A percentile compares a stretch with the other conserved stretches of the same genome.
Conservation (phyloP, 2,888 invertebrate genomes). For the Hemistola chrysoprasaria region DNA sequence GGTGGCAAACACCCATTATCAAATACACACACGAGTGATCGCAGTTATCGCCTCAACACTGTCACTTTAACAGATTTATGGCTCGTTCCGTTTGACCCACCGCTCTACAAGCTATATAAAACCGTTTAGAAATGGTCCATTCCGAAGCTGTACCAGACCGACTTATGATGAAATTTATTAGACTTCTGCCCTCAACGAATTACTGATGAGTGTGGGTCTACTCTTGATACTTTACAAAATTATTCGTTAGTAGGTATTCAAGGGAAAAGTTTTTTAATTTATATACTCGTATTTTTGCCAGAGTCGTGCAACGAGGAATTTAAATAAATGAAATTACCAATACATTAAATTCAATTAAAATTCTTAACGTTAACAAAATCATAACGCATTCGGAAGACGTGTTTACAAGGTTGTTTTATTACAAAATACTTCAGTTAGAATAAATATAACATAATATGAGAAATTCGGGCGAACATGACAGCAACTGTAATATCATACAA, state of each 20-base stretch:
- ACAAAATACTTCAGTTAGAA: slow-evolving; percentile 17
- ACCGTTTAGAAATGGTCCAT: slow-evolving; percentile 46
- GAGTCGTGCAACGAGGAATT: no score
- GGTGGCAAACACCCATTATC: slow-evolving; percentile 59
- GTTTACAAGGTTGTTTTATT: slow-evolving; percentile 2
- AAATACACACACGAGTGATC: slow-evolving; percentile 57
- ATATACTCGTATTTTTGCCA: no score
- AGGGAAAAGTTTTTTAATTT: no score
- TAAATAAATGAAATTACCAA: no score
- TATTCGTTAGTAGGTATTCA: slow-evolving; percentile 12
- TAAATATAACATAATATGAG: slow-evolving; percentile 20
- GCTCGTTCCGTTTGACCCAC: slow-evolving; percentile 51
- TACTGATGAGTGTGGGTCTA: slow-evolving; percentile 23
- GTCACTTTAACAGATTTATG: slow-evolving; percentile 62
- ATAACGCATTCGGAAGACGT: neutral
- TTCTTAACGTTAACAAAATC: no score
- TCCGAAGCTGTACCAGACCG: slow-evolving; percentile 38
- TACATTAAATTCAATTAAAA: no score
- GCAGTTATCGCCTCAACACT: slow-evolving; percentile 58
- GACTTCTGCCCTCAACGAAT: slow-evolving; percentile 31
- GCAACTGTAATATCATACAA: slow-evolving; percentile 53
- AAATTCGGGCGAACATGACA: slow-evolving; percentile 43
- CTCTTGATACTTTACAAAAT: slow-evolving; percentile 17
- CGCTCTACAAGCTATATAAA: slow-evolving; percentile 45
- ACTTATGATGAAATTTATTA: slow-evolving; percentile 42